Conservation (phyloP, 1,140 invertebrate genomes). For the Scaptodrosophila lebanonensis region DNA sequence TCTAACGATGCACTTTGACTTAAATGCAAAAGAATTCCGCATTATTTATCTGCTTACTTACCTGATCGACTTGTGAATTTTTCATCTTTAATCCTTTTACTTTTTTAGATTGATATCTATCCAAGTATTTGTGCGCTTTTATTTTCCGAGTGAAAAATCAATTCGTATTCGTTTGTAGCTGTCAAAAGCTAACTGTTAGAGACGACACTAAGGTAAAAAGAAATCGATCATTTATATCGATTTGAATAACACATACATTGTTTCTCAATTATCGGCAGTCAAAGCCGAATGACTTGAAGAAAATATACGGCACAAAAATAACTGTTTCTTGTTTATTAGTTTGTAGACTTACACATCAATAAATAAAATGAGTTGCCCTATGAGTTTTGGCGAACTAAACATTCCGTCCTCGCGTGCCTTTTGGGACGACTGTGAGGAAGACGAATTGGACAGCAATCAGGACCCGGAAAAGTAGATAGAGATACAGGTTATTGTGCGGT, state of each 20-base stretch:
- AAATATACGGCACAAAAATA: conserved; percentile 13
- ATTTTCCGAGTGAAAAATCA: conserved; percentile 42
- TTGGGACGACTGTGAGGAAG: conserved; percentile 74
- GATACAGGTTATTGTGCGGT: too few species aligned
- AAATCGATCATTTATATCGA: too few species aligned
- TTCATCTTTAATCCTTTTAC: conserved; percentile 37
- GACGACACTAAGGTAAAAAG: too few species aligned
- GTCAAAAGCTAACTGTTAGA: conserved; percentile 32
- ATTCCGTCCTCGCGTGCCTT: conserved; percentile 71
- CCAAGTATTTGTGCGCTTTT: neutral
- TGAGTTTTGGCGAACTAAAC: conserved; percentile 67
- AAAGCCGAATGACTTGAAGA: conserved; percentile 27
- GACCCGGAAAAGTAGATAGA: conserved; percentile 45
- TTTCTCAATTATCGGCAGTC: too few species aligned
- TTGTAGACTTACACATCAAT: neutral
- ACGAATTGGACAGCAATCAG: conserved; percentile 49
- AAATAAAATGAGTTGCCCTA: conserved; percentile 57
- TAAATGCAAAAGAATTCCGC: neutral
- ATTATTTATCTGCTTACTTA: conserved; percentile 13
- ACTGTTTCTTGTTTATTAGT: neutral
- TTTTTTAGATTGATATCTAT: conserved; percentile 1
- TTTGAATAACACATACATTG: too few species aligned
- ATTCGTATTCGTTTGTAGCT: conserved; percentile 39
- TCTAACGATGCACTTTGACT: conserved; percentile 13
- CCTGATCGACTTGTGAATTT: conserved; percentile 61